Percentiles rank a stretch among this genome's conserved stretches.
Evolutionary conservation across 1,140 invertebrate species (phyloP).

Genomic region (Epicauta chinensis): DNA sequence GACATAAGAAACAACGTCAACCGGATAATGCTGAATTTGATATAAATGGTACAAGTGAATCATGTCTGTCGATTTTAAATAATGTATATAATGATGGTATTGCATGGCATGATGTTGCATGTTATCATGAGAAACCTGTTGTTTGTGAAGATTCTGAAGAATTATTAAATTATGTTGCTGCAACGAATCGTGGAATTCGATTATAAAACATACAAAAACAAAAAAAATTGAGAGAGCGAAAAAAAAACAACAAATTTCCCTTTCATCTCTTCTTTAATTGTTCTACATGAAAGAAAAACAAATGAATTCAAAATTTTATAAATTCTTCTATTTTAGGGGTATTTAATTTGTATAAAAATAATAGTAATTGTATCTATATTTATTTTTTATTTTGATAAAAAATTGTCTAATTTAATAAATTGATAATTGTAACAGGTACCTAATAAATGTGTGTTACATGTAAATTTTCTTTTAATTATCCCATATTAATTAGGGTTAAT

Average conservation of each 20-base stretch:
- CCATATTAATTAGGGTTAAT: too few relatives aligned
- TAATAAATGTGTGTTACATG: conserved; percentile 11
- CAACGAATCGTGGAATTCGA: conserved; percentile 71
- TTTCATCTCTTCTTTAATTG: too few relatives aligned
- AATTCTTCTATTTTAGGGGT: not conserved
- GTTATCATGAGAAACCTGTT: conserved; percentile 86
- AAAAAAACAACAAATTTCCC: too few relatives aligned
- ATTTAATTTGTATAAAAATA: not conserved
- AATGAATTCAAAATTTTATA: too few relatives aligned
- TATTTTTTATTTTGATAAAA: conserved; percentile 13
- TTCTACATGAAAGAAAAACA: too few relatives aligned
- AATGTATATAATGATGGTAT: conserved; percentile 89
- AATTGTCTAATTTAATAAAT: too few relatives aligned
- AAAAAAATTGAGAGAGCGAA: too few relatives aligned
- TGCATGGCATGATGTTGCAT: conserved; percentile 87
- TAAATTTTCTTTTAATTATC: not conserved
- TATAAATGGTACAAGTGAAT: conserved; percentile 78
- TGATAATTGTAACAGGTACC: conserved; percentile 9
- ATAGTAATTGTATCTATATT: not conserved
- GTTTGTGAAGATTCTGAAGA: conserved; percentile 85
- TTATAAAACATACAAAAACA: conserved; percentile 56
- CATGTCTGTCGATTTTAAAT: conserved; percentile 78
- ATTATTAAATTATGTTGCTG: conserved; percentile 73
- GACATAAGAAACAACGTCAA: conserved; percentile 80
- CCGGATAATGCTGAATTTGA: conserved; percentile 89